Percentiles rank a stretch among this genome's conserved stretches.
Conservation (phyloP, 2,797 vertebrate genomes). For the Leptatherina wallacei region DNA sequence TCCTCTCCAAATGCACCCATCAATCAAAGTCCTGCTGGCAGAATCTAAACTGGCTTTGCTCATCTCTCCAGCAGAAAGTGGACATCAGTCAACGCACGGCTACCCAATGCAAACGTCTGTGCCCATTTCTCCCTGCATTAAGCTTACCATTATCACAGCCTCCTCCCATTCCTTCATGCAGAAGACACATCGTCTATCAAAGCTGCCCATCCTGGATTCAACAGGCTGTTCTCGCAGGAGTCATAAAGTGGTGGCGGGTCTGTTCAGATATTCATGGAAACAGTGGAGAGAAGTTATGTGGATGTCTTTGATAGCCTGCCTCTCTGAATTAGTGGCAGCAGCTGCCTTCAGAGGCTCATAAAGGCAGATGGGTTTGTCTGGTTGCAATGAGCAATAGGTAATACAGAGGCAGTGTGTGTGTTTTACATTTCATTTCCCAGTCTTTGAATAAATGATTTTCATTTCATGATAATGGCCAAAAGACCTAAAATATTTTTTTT, state of each 20-base stretch:
- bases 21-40: too few relatives aligned
- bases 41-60: too few relatives aligned
- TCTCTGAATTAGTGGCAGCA: constrained; percentile 54
- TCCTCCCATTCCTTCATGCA: constrained; percentile 29
- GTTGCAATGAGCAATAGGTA: constrained; percentile 54
- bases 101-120: constrained; percentile 13
- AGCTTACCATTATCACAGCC: constrained; percentile 14
- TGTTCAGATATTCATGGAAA: constrained; percentile 72
- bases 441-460: constrained; percentile 32
- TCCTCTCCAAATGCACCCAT: too few relatives aligned
- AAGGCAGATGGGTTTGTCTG: constrained; percentile 72
- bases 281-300: constrained; percentile 44
- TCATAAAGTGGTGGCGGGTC: constrained; percentile 30
- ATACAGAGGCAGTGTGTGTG: constrained; percentile 33
- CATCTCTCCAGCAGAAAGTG: too few relatives aligned
- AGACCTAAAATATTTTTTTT: constrained; percentile 6
- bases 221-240: constrained; percentile 44
- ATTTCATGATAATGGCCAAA: constrained; percentile 32
- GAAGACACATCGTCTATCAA: constrained; percentile 36
- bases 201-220: constrained; percentile 28
- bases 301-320: constrained; percentile 51
- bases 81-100: background rate
- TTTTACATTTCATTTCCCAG: constrained; percentile 30
- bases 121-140: constrained; percentile 19
- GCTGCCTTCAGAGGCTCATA: constrained; percentile 51